phyloP scores from a whole-genome alignment of 2,113 vertebrate genomes.

The Puntigrus tetrazona region DNA sequence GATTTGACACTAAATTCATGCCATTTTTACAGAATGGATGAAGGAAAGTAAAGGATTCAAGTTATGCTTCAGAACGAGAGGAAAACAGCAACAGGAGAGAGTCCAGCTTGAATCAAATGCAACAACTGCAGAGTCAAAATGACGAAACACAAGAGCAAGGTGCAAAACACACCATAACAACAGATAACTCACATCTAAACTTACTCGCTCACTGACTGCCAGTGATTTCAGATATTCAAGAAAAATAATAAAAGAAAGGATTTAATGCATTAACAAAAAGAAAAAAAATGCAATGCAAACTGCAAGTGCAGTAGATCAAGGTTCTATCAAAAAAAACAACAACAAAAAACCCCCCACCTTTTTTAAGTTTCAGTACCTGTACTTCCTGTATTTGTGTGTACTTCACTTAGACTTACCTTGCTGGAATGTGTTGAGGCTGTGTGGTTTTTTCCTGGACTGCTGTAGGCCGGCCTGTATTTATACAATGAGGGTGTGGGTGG shows the following conservation, averaged over 20 bases:
- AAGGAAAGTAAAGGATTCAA: slow-evolving; percentile 43
- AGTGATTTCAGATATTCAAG: slow-evolving; percentile 70
- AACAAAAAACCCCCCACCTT: not conserved
- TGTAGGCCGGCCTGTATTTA: slow-evolving; percentile 90
- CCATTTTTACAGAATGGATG: slow-evolving; percentile 47
- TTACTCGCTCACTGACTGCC: slow-evolving; percentile 77
- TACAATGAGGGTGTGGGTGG: slow-evolving; percentile 93
- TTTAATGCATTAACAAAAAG: slow-evolving; percentile 45
- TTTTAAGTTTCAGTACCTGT: not conserved
- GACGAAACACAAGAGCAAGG: slow-evolving; percentile 21
- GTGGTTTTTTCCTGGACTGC: slow-evolving; percentile 85
- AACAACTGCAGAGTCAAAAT: slow-evolving; percentile 41
- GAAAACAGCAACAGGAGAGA: slow-evolving; percentile 47
- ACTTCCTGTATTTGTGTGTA: not conserved
- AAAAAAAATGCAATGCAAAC: slow-evolving; percentile 59
- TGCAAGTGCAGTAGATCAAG: not conserved
- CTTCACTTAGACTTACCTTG: slow-evolving; percentile 68
- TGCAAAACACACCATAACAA: slow-evolving; percentile 50
- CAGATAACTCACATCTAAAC: slow-evolving; percentile 65
- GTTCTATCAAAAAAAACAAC: not conserved
- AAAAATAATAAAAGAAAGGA: slow-evolving; percentile 65
- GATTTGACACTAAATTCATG: slow-evolving; percentile 38
- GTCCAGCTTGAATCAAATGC: slow-evolving; percentile 35
- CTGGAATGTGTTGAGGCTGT: slow-evolving; percentile 69
- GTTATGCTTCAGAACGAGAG: slow-evolving; percentile 4